A percentile compares a stretch with the other conserved stretches of the same genome.
Evolutionary conservation across 1,140 invertebrate genomes (phyloP).

Genomic region (Drosophila eugracilis): DNA sequence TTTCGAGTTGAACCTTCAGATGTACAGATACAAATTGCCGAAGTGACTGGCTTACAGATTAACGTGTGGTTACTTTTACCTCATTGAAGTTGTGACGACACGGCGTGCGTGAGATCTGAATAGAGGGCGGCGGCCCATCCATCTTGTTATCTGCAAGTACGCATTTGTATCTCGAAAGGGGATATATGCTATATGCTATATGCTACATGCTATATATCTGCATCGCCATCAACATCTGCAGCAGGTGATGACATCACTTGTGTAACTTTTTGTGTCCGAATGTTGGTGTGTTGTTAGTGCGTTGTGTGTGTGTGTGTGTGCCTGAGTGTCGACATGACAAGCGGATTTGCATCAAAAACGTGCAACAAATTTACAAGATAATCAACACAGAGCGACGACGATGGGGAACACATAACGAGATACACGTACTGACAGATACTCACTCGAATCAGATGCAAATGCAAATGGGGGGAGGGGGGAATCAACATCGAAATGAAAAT

Average conservation of each 20-base stretch:
- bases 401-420: slow-evolving; percentile 31
- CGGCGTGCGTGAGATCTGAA: slow-evolving; percentile 10
- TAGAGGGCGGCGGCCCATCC: slow-evolving; percentile 12
- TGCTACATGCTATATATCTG: slow-evolving; percentile 8
- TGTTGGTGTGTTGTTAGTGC: no score
- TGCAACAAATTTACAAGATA: slow-evolving; percentile 69
- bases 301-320: no score
- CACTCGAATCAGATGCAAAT: slow-evolving; percentile 3
- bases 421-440: slow-evolving; percentile 34
- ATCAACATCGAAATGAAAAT: slow-evolving; percentile 18
- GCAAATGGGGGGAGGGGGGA: slow-evolving; percentile 28
- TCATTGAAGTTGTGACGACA: neutral
- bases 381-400: slow-evolving; percentile 37
- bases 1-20: no score
- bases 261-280: slow-evolving; percentile 39
- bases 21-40: neutral
- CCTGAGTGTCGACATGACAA: slow-evolving; percentile 45
- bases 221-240: slow-evolving; percentile 17
- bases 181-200: no score
- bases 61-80: neutral
- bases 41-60: slow-evolving; percentile 26
- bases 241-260: slow-evolving; percentile 62
- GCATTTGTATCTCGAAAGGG: slow-evolving; percentile 3
- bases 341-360: slow-evolving; percentile 64
- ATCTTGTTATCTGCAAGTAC: slow-evolving; percentile 7